Base-by-base conservation (phyloP, 2,888 invertebrate species). In the Thumatha senex region DNA sequence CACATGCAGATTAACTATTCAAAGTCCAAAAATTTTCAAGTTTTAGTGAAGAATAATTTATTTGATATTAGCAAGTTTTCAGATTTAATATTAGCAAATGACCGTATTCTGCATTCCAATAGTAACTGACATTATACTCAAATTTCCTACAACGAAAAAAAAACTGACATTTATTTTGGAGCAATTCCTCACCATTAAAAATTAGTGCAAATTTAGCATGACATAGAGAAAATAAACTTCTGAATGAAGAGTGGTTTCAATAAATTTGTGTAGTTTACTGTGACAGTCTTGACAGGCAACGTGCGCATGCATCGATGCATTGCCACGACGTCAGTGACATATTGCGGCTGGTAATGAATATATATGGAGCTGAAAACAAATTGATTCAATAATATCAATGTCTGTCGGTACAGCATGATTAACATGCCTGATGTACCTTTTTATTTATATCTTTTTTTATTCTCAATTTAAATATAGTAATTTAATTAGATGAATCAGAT, bases 211-310 rank as follows among this genome's bases (percentile, higher is more conserved):
- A 74, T 62, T 61, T 61, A 50, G 56, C 50, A 54, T 61, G 61
- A 65, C 62, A 63, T 64, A 63, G 74, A 76, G 67, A 74, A 31
- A 74, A 77, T 74, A 74, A 69, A 74, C 64, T 63, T 48, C 39
- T 15, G 63, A 68, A 73, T 73, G 74, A 76, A 58, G 63, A 59
- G 72, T 75, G 54, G 63, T 49, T 39, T 46, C 59, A 50, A 74
- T 76, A 76, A 76, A 77, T 76, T 69, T 76, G 67, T 54, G 67
- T 66, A 68, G 72, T 71, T 71, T 60, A 58, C 40, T 61, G 56
- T 59, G 63, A 68, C 58, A 70, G 49, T 52, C 12, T 5, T 12
- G 45, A 45, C 45, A 30, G 44, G 13, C 44, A 43, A 61, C 61
- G 50, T 61, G 73, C 67, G 60, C 61, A 49, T 24, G 69, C 62